Evolutionary conservation across 2,113 vertebrate species (phyloP), one percentile per base, ranked within the genome.

Genomic region (Hemichromis elongatus): DNA sequence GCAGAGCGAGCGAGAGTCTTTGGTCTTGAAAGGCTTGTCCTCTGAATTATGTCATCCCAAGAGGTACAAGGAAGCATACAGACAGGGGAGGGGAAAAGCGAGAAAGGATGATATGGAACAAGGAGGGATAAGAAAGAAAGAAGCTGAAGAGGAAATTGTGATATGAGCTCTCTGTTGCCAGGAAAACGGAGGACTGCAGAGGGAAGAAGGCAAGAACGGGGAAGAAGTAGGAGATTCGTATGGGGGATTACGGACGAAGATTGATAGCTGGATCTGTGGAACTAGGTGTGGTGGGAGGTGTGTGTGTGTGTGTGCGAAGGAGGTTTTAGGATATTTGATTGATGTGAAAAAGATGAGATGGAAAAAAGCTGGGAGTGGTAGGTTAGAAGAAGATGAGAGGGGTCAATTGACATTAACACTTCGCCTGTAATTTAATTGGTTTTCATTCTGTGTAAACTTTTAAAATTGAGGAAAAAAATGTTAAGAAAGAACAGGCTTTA

Each of bases 31-130:
- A 84, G 84, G 81, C 80, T 90, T 90, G 85, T 90, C 77, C 85
- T 90, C 77, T 79, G 80, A 91, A 93, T 89, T 92, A 83, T 66
- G 90, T 89, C 89, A 84, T 92, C 86, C 90, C 86, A 56, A 55
- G 89, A 89, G 85, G 88, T 53, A 82, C 80, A 77, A 82, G 45
- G 73, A 87, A 80, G 86, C 59, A 82, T 53, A 88, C 59, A 81
- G 54, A 89, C 21, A 82, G 75, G 61, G 61, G 78, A 83, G 59
- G 75, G 70, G 7, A 11, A 57, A 66, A 75, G 73, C 55, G 21
- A 79, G 84, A 84, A 66, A 56, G 87, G 55, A 75, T 45, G 83
- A 85, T 79, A 87, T 77, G 50, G 47, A 85, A 87, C 18, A 30
- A 86, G 79, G 35, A 77, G 9, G 33, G 56, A 28, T 80, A 77